Evolutionary conservation across 2,113 vertebrate genomes (phyloP), one percentile per base, ranked within the genome.

Genomic region (Cyphomyrus plagiostoma): DNA sequence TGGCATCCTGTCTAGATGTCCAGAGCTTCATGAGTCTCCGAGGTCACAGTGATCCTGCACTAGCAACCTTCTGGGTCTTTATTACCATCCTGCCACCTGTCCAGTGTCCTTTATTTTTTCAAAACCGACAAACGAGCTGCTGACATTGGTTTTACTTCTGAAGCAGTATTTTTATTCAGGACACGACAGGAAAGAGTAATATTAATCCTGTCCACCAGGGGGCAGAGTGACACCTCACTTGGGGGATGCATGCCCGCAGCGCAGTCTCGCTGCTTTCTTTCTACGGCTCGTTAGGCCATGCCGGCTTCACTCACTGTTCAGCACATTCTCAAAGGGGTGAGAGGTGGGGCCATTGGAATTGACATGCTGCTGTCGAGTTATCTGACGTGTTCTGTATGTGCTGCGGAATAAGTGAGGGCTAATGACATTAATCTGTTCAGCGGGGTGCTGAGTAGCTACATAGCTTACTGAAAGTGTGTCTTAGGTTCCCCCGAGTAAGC

Each of bases 391-490:
- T 48, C 6, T 84, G 45, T 45, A 84, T 6, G 45, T 84, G 45
- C 19, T 3, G 39, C 9, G 19, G 35, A 6, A 26, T 45, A 84
- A 46, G 45, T 46, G 82, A 46, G 39, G 45, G 21, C 19, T 84
- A 42, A 80, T 42, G 74, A 84, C 82, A 23, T 84, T 84, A 84
- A 84, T 48, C 82, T 48, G 82, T 84, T 48, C 82, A 26, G 82
- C 11, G 39, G 82, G 45, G 39, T n/a, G 21, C 82, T 48, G 42
- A n/a, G 23, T 2, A 84, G 23, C 21, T 45, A 48, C n/a, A 30
- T 19, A 77, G 15, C 35, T 77, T 39, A 80, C 74, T 42, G 35
- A 80, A 19, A 39, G 35, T 19, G 35, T 80, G 35, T 39, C 35
- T 42, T 80, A 42, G 15, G 74, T 80, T 80, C 42, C 35, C 5